Percentiles rank a stretch among this genome's conserved stretches.
Conservation (phyloP, 2,113 vertebrate species). For the Apodemus speciosus region DNA sequence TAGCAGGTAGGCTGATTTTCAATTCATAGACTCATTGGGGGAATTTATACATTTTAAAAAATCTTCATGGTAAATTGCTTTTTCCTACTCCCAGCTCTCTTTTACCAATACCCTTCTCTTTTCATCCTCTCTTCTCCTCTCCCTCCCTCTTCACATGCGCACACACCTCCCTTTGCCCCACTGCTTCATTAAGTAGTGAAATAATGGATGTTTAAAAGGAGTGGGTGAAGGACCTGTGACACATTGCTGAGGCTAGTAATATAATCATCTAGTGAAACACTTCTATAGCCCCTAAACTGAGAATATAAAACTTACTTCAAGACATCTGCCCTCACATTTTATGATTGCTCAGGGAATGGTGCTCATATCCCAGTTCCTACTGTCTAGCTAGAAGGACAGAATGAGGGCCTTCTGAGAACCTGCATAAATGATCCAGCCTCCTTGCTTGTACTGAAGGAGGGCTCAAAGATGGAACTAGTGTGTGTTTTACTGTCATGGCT, state of each 20-base stretch:
- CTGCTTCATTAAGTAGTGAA: constrained; percentile 31
- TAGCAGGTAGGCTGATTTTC: constrained; percentile 45
- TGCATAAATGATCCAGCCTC: not conserved
- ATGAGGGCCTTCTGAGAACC: not conserved
- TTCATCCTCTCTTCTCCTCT: not conserved
- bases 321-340: constrained; percentile 49
- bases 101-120: constrained; percentile 37
- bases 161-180: not conserved
- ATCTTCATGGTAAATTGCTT: constrained; percentile 67
- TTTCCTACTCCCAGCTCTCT: constrained; percentile 38
- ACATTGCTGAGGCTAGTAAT: not conserved
- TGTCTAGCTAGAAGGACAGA: not conserved
- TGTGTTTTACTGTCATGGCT: not conserved
- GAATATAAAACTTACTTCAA: constrained; percentile 43
- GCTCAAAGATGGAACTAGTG: not conserved
- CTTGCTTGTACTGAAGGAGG: not conserved
- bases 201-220: not conserved
- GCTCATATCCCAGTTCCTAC: not conserved
- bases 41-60: constrained; percentile 49
- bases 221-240: not conserved
- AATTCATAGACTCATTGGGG: constrained; percentile 23
- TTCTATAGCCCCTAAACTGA: constrained; percentile 6
- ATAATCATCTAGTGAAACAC: not conserved
- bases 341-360: not conserved
- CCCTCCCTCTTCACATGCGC: not conserved